These are phyloP conservation scores for Maconellicoccus hirsutus DNA, from an alignment of 1,140 invertebrate species.

Conservation along the genomic window DNA sequence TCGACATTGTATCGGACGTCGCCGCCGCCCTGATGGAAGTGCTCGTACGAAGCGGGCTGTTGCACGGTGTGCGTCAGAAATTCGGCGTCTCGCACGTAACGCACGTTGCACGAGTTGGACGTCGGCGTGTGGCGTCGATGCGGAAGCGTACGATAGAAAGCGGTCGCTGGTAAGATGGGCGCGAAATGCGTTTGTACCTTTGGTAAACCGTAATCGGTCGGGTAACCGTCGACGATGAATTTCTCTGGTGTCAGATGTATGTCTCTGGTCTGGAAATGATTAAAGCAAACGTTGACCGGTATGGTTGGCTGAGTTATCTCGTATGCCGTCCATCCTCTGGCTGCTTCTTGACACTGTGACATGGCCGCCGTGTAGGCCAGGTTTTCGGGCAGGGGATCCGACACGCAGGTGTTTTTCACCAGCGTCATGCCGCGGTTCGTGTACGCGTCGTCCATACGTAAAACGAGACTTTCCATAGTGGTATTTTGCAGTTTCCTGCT, in stretches of 20 bases:
- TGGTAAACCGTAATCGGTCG: slow-evolving; percentile 63
- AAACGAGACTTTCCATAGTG: neutral
- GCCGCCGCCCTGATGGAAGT: slow-evolving; percentile 37
- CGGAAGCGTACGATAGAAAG: slow-evolving; percentile 54
- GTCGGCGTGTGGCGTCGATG: slow-evolving; percentile 47
- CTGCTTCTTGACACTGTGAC: neutral
- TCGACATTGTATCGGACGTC: slow-evolving; percentile 64
- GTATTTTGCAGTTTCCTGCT: neutral
- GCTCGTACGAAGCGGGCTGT: slow-evolving; percentile 38
- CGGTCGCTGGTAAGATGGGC: slow-evolving; percentile 35
- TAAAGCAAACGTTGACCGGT: neutral
- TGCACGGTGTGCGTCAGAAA: slow-evolving; percentile 43
- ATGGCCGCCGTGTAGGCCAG: slow-evolving; percentile 1
- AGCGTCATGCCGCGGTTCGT: neutral
- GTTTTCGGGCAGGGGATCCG: neutral
- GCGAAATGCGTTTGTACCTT: slow-evolving; percentile 44
- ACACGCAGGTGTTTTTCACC: neutral
- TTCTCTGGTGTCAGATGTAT: slow-evolving; percentile 39
- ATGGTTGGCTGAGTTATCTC: neutral
- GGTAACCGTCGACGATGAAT: slow-evolving; percentile 54
- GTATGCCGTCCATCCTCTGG: neutral
- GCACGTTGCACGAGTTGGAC: slow-evolving; percentile 42
- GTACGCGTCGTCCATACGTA: neutral
- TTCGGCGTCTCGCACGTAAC: slow-evolving; percentile 54
- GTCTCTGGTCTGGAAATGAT: neutral